Base-by-base conservation (phyloP, 2,888 invertebrate genomes). In the Venusia cambrica region DNA sequence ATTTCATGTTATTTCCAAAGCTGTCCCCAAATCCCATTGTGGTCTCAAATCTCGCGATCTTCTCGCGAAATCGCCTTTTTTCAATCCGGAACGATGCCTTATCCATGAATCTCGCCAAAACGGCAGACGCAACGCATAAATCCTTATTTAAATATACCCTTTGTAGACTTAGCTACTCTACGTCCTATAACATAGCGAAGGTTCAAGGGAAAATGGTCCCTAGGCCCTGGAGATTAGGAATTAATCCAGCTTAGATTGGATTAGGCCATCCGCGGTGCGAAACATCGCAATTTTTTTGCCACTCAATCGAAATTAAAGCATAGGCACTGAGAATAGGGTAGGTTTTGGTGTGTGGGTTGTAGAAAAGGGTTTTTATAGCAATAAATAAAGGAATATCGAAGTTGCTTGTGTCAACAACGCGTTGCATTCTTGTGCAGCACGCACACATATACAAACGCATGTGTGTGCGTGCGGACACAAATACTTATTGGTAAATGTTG, bases 341-440 rank as follows among this genome's bases (percentile, higher is more conserved):
- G 17, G 39, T 22, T 47, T 44, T 68, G 0, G 11, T 8, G 1
- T 47, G 47, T 3, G 2, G 12, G 24, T 11, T 7, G 34, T 42
- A 8, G 48, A 44, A 61, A 74, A 73, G 71, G 75, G 81, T 78
- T 84, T 84, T 84, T 81, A 81, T 83, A 80, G 81, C 69, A 77
- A 84, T 87, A 87, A 85, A 87, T 87, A 87, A 87, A 87, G 81
- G 81, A 85, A 83, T 84, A 87, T 84, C 83, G 84, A 83, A 81
- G 84, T 78, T 83, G 80, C 76, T 73, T 81, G 85, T 87, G 85
- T 85, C 87, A 87, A 85, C 87, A 85, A 79, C 81, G 79, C 78
- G 73, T 75, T 84, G 87, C 85, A 85, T 85, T 85, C 85, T 85
- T 85, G 81, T 76, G 79, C 77, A 75, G 70, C 42, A 42, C 65